These are phyloP conservation scores for Campaea margaritaria DNA, from an alignment of 2,888 invertebrate species.

Conservation along the genomic window DNA sequence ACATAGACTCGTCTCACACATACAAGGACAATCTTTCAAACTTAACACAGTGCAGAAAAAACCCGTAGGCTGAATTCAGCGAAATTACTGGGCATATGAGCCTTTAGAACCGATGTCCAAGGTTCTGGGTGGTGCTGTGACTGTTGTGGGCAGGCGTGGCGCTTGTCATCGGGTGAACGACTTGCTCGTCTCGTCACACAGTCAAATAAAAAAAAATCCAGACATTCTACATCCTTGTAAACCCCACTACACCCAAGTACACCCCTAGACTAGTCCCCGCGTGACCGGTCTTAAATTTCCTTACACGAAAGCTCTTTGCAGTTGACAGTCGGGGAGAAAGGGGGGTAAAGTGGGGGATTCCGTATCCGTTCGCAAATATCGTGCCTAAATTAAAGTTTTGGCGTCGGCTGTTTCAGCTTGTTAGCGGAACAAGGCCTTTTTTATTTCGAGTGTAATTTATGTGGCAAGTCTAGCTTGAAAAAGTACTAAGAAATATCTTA, in stretches of 20 bases:
- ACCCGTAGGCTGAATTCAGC: slow-evolving; percentile 23
- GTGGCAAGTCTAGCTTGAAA: slow-evolving; percentile 24
- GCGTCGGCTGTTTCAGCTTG: slow-evolving; percentile 64
- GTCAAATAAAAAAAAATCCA: no score
- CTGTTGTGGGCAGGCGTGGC: no score
- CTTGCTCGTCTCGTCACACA: no score
- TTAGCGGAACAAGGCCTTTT: slow-evolving; percentile 51
- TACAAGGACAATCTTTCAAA: slow-evolving; percentile 31
- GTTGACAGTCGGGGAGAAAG: slow-evolving; percentile 67
- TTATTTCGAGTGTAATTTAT: slow-evolving; percentile 41
- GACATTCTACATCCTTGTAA: slow-evolving; percentile 32
- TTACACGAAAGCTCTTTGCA: slow-evolving; percentile 75
- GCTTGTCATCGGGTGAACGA: no score
- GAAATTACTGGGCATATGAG: no score
- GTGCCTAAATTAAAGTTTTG: slow-evolving; percentile 71
- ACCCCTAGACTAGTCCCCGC: slow-evolving; percentile 47
- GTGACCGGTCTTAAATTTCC: slow-evolving; percentile 73
- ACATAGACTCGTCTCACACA: slow-evolving; percentile 11
- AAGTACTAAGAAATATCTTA: slow-evolving; percentile 15
- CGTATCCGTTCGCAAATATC: slow-evolving; percentile 70
- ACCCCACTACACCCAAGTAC: slow-evolving; percentile 5
- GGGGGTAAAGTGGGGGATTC: slow-evolving; percentile 37
- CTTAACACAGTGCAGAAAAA: slow-evolving; percentile 20
- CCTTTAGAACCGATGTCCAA: no score
- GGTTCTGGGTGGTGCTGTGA: no score